Evolutionary conservation across 2,113 vertebrate species (phyloP).

Genomic region (Epinephelus moara): DNA sequence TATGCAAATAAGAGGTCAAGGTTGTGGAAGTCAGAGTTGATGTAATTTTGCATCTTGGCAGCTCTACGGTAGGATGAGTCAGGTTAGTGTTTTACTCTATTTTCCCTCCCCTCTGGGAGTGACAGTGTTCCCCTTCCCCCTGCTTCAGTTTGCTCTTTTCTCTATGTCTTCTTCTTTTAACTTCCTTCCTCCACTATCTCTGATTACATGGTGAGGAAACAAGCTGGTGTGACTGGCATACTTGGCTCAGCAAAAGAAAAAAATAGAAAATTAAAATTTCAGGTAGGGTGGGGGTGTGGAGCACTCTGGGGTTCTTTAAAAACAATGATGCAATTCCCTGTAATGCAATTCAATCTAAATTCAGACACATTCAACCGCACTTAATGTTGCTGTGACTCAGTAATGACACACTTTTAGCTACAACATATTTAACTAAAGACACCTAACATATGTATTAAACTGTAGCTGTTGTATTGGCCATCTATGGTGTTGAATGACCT

Average conservation of each 20-base stretch:
- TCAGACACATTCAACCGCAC: slow-evolving; percentile 2
- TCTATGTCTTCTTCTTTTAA: neutral
- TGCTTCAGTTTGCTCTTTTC: slow-evolving; percentile 13
- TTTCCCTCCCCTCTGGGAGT: slow-evolving; percentile 24
- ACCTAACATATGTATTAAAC: neutral
- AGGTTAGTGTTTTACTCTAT: slow-evolving; percentile 49
- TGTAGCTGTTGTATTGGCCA: neutral
- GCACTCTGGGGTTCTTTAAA: neutral
- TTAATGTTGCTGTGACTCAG: neutral
- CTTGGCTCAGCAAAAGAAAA: neutral
- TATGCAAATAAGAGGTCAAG: slow-evolving; percentile 72
- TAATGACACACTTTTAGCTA: slow-evolving; percentile 1
- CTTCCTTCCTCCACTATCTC: slow-evolving; percentile 14
- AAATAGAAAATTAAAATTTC: neutral
- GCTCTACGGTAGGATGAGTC: slow-evolving; percentile 52
- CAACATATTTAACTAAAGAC: neutral
- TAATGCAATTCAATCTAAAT: slow-evolving; percentile 13
- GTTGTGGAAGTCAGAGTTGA: slow-evolving; percentile 64
- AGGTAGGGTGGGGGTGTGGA: neutral
- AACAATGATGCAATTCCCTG: slow-evolving; percentile 46
- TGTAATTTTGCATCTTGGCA: slow-evolving; percentile 68
- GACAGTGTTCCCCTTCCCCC: slow-evolving; percentile 6
- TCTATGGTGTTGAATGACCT: neutral
- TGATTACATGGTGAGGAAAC: slow-evolving; percentile 3
- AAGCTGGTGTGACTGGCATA: slow-evolving; percentile 5